Base-by-base conservation (phyloP, 2,797 vertebrate genomes). In the Graptemys geographica region DNA sequence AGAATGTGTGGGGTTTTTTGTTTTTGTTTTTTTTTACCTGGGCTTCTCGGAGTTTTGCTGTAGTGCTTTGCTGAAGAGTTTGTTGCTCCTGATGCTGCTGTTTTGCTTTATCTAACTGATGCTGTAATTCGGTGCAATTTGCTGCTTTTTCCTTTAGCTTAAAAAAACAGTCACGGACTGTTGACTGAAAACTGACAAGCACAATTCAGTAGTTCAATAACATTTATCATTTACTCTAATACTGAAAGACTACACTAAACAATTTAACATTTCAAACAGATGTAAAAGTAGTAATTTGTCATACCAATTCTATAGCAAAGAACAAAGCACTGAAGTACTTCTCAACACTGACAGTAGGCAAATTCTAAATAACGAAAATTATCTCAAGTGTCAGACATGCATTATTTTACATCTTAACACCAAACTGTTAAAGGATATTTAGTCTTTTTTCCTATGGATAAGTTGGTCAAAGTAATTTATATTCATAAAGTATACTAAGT, bases 51-150 rank as follows among this genome's bases (percentile, higher is more conserved):
- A 99, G 98, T 97, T 99, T 99, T 89, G 99, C 98, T 76, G 99
- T 99, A 55, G 99, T 99, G 94, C 96, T 99, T 96, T 99, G 99
- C 88, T 99, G 99, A 94, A 99, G 98, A 0, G 98, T 98, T 97
- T 99, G 99, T 79, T 99, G 98, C 94, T 99, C 99, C 98, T 99
- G 99, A 96, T 99, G 98, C 91, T 99, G 99, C 92, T 99, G 99
- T 93, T 99, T 99, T 94, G 98, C 98, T 97, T 99, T 99, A 85
- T 99, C 99, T 98, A 99, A 97, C 21, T 99, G 99, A 98, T 99
- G 99, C 23, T 99, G 99, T 84, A 99, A 88, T 96, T 99, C 99
- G 53, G 98, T 98, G 92, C 97, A 98, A 97, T 98, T 99, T 96
- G 98, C 97, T 87, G 96, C 97, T 97, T 98, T 98, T 97, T 99